Evolutionary conservation across 2,797 vertebrate species (phyloP).

Genomic region (Anniella stebbinsi): DNA sequence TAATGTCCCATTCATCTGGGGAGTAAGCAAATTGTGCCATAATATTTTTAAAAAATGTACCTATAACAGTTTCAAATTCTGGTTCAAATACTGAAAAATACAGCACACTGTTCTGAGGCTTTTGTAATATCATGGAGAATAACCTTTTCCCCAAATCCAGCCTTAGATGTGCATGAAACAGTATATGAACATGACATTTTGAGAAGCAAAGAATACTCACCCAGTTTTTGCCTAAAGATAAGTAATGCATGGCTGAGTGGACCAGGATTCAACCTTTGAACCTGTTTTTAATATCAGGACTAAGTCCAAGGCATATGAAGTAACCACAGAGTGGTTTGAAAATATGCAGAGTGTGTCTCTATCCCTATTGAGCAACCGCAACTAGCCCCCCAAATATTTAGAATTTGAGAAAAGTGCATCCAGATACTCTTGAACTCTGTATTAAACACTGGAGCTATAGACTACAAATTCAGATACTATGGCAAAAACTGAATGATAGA

Average conservation of each 20-base stretch:
- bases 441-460: background rate
- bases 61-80: background rate
- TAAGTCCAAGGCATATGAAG: background rate
- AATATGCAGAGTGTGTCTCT: background rate
- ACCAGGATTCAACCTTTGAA: background rate
- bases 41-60: constrained; percentile 13
- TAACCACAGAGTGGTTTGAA: background rate
- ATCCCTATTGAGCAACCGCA: background rate
- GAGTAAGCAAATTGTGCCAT: background rate
- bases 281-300: background rate
- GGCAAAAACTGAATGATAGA: fast-evolving
- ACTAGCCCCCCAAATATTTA: background rate
- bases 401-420: background rate
- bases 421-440: background rate
- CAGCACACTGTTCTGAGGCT: background rate
- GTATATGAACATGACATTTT: background rate
- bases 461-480: constrained; percentile 32
- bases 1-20: constrained; percentile 27
- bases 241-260: background rate
- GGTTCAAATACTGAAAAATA: background rate
- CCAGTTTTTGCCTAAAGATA: constrained; percentile 33
- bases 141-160: background rate
- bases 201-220: background rate
- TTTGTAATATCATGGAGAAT: background rate
- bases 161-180: background rate